Conservation (phyloP, 2,888 invertebrate species). For the Abrostola tripartita region DNA sequence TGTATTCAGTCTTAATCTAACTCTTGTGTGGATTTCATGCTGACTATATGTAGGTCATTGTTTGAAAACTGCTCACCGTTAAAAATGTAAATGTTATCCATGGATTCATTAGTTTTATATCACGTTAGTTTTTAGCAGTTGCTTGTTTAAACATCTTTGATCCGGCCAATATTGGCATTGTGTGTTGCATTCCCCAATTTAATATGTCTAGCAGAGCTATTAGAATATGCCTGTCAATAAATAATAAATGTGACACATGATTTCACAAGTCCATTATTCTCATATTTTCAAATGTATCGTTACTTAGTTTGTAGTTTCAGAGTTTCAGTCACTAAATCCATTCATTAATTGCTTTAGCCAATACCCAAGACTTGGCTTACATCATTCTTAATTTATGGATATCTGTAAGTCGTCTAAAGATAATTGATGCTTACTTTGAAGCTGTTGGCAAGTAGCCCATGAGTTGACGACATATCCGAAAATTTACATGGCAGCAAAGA, state of each 20-base stretch:
- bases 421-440: conserved; percentile 25
- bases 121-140: neutral
- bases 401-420: conserved; percentile 32
- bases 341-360: conserved; percentile 3
- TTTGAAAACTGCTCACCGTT: neutral
- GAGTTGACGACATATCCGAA: conserved; percentile 19
- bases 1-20: conserved; percentile 23
- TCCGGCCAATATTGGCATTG: too few species aligned
- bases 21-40: conserved; percentile 31
- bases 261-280: neutral
- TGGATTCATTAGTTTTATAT: neutral
- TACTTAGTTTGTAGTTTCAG: too few species aligned
- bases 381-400: conserved; percentile 25
- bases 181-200: too few species aligned
- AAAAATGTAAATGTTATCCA: neutral
- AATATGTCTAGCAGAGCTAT: too few species aligned
- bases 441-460: conserved; percentile 38
- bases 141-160: neutral
- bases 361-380: conserved; percentile 10
- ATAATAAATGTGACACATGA: neutral
- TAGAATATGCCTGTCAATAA: neutral
- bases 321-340: neutral
- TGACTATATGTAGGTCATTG: conserved; percentile 3
- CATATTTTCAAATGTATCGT: too few species aligned
- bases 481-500: conserved; percentile 45